These are phyloP conservation scores for Lepilemur ruficaudatus DNA, from an alignment of 2,797 vertebrate species.

Conservation along the genomic window DNA sequence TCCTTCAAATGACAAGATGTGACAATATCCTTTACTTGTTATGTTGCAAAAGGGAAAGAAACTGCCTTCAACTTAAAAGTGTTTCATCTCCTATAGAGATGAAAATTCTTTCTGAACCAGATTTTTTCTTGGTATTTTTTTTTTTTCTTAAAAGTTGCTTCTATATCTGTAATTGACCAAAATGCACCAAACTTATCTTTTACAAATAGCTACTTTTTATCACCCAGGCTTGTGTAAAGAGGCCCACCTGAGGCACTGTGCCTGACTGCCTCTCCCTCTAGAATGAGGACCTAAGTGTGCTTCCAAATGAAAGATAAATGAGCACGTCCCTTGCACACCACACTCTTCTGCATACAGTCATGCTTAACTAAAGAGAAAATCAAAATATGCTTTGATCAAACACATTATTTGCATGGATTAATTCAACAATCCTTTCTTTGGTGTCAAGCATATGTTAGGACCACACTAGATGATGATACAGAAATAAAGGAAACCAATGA, in stretches of 20 bases:
- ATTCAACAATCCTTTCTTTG: constrained; percentile 2
- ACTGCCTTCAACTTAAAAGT: constrained; percentile 47
- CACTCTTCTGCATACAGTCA: background rate
- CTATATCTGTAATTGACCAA: constrained; percentile 48
- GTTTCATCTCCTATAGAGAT: constrained; percentile 50
- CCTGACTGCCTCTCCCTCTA: background rate
- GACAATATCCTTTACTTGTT: background rate
- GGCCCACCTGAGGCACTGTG: background rate
- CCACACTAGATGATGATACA: background rate
- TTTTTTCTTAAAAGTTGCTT: constrained; percentile 12
- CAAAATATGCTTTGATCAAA: background rate
- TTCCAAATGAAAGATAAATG: background rate
- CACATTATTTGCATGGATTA: background rate
- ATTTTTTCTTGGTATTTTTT: background rate
- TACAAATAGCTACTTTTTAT: constrained; percentile 17
- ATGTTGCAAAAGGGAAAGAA: background rate
- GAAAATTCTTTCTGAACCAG: constrained; percentile 46
- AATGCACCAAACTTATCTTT: background rate
- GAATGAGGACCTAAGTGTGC: background rate
- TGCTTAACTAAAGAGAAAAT: background rate
- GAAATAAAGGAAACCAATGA: background rate
- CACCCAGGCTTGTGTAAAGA: background rate
- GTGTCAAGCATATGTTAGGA: background rate
- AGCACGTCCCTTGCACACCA: background rate
- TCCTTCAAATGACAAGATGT: constrained; percentile 38